Evolutionary conservation across 2,888 invertebrate species (phyloP), one percentile per base, ranked within the genome.

Genomic region (Gasteruption jaculator): DNA sequence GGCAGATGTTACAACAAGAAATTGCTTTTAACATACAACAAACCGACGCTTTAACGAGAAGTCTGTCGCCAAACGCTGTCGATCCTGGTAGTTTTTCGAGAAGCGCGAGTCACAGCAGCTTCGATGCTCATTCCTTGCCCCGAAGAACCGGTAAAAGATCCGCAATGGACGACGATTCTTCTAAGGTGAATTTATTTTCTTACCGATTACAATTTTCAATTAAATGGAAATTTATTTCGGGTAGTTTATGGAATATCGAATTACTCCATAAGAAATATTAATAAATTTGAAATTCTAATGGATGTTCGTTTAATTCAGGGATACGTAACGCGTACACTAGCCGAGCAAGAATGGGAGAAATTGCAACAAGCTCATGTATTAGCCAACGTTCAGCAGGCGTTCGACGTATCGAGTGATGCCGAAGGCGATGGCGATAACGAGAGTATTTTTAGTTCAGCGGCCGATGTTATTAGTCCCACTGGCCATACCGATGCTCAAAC

Each of bases 11-110:
- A 47, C 91, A 91, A 63, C 82, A 82, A 60, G 91, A 92, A 72
- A 91, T 92, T 50, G 86, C 91, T 34, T 91, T 91, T 73, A 92
- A 92, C 73, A 91, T 91, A 59, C 91, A 91, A 65, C 91, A 91
- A 71, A 91, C 91, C 14, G 91, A 91, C 72, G 91, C 91, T 4
- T 74, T 92, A 22, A 91, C 91, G 5, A 80, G 91, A 49, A 91
- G 91, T 54, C 74, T 91, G 42, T 91, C 90, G n/a, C 91, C 91
- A 2, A 89, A 83, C 57, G 82, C 81, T 36, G 80, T 75, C 8
- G 80, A 79, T 58, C 75, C 77, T 19, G 76, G 73, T 46, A 76
- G 76, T 44, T 85, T 85, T 58, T 81, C 83, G 27, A 75, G 85
- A 43, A 85, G 85, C 64, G 79, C 84, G 43, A 85, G 85, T 61